These are phyloP conservation scores for Noctua fimbriata DNA, from an alignment of 2,888 invertebrate genomes.

Conservation along the genomic window DNA sequence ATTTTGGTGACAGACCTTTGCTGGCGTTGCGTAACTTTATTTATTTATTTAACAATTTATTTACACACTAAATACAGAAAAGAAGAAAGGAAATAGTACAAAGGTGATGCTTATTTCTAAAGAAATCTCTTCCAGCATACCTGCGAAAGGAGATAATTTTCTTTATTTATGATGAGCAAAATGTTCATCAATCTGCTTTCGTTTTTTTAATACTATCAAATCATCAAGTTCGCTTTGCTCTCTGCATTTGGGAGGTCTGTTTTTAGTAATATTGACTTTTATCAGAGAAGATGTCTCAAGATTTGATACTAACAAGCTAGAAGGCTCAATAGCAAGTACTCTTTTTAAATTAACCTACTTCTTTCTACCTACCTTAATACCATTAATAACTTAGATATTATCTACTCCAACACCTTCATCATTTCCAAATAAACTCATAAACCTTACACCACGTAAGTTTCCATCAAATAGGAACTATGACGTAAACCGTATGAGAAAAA, in stretches of 20 bases:
- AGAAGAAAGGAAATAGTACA: too few relatives aligned
- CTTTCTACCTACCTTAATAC: not conserved
- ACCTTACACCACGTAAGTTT: not conserved
- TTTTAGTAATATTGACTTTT: not conserved
- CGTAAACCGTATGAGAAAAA: slow-evolving; percentile 35
- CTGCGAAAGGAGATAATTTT: too few relatives aligned
- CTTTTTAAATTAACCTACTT: not conserved
- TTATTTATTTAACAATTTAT: too few relatives aligned
- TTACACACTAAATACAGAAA: too few relatives aligned
- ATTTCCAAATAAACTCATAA: slow-evolving; percentile 4
- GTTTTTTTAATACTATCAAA: not conserved
- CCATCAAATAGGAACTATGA: slow-evolving; percentile 18
- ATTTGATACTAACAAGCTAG: not conserved
- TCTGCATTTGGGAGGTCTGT: not conserved
- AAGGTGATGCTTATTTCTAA: too few relatives aligned
- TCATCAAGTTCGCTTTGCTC: not conserved
- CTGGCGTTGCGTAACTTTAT: not conserved
- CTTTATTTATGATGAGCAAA: not conserved
- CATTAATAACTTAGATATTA: not conserved
- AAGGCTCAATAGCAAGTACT: not conserved
- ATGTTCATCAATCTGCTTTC: not conserved
- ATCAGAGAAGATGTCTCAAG: not conserved
- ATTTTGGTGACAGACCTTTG: slow-evolving; percentile 1
- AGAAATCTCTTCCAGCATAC: too few relatives aligned
- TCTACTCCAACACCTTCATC: not conserved